Evolutionary conservation across 2,888 invertebrate species (phyloP), one percentile per base, ranked within the genome.

Genomic region (Atethmia centrago): DNA sequence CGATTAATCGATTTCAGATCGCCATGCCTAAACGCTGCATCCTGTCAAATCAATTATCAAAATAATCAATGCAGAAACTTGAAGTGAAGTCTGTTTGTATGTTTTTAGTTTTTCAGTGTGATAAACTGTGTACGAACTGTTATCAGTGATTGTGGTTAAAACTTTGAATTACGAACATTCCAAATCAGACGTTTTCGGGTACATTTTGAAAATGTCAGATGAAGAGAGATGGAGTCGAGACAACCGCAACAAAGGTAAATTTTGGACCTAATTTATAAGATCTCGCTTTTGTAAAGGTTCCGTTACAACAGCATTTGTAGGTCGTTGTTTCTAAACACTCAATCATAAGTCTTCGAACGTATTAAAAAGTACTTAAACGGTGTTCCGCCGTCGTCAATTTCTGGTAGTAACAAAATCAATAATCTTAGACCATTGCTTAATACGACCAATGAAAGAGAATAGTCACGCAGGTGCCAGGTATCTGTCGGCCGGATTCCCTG

Each of bases 151-250:
- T 49, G n/a, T 51, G 31, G 3, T 51, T 16, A 36, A n/a, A 64
- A 64, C 16, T 64, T 47, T 36, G 31, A 51, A 19, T 55, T 31
- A 19, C n/a, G n/a, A 51, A 31, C 14, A 47, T 63, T 21, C 2
- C 10, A 19, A 10, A 31, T 16, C 51, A 64, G 7, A n/a, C 64
- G 31, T n/a, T 71, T 45, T 53, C 0, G 45, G 9, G 42, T 40
- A 12, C 16, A 25, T 56, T 56, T 71, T 71, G n/a, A 71, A 71
- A 56, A 81, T 81, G 81, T 71, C 80, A 9, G 80, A 80, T 53
- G 80, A 80, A 59, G 80, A 80, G 63, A 81, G 65, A 67, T 80
- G 76, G 81, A 76, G 51, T 47, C 79, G 70, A 21, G 79, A 79
- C 31, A 71, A 14, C 45, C 67, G 76, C 56, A 80, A 56, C n/a